Base-by-base conservation (phyloP, 2,888 invertebrate genomes). In the Odontocolon sp. region DNA sequence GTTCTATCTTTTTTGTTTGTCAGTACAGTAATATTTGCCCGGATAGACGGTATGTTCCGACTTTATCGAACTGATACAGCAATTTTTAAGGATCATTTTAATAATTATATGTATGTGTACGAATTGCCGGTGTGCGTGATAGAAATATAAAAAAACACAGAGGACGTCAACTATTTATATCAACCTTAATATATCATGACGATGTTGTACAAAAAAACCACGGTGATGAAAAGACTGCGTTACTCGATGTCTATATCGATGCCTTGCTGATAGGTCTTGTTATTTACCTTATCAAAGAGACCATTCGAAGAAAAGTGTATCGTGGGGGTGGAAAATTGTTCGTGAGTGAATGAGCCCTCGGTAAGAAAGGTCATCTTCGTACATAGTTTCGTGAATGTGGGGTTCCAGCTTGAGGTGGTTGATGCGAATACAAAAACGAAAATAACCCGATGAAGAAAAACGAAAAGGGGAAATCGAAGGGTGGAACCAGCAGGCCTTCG, bases 271-370 rank as follows among this genome's bases (percentile, higher is more conserved):
- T 61, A 38, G 63, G 11, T 45, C 54, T 36, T 45, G 64, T 66
- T 69, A 69, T 72, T 72, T 57, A 68, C 69, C 66, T 69, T 64
- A 68, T 72, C 63, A 72, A 69, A 71, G 54, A 42, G 59, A 36
- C n/a, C n/a, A 70, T 14, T 66, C 57, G 57, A 47, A 36, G 28
- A 64, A 59, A 42, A 57, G 31, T 36, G 33, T 23, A 63, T 6
- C 18, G 50, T n/a, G 50, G 14, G 57, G 67, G 52, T 18, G 64
- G 42, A 64, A 64, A 72, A 73, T 40, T 28, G 72, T 42, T 63
- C 11, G 52, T 28, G 36, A 64, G 50, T 64, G 33, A 64, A 50
- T 50, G 50, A 64, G 50, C 9, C 59, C 57, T 9, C 36, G 45
- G 42, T 36, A 50, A 57, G 50, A 71, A 38, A 40, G 52, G 42